phyloP scores from a whole-genome alignment of 2,888 invertebrate species.

The Agrochola litura region DNA sequence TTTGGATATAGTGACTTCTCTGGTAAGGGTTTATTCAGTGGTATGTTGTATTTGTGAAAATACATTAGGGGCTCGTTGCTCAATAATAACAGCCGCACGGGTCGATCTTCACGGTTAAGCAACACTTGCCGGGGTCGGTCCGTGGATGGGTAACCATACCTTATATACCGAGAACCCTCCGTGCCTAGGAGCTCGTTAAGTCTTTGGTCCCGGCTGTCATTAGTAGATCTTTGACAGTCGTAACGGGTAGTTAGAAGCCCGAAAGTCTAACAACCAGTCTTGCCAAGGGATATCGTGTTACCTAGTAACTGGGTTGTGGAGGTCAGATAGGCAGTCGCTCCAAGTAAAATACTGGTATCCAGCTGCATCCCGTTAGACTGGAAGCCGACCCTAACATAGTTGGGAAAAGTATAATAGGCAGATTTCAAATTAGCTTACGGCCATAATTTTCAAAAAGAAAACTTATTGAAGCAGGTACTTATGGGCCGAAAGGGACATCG shows the following conservation, averaged over 20 bases:
- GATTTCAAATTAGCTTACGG: too few species aligned
- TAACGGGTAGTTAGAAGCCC: neutral
- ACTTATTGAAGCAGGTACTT: too few species aligned
- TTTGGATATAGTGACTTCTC: conserved; percentile 17
- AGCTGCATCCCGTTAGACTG: neutral
- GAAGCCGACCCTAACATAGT: neutral
- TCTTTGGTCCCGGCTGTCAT: neutral
- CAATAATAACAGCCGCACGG: neutral
- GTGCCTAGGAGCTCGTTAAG: neutral
- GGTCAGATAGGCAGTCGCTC: neutral
- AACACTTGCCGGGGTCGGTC: too few species aligned
- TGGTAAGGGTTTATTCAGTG: neutral
- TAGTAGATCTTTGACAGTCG: neutral
- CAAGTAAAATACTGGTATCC: neutral
- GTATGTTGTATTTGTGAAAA: conserved; percentile 6
- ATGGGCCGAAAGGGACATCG: too few species aligned
- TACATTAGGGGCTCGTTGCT: neutral
- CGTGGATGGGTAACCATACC: too few species aligned
- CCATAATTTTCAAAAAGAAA: too few species aligned
- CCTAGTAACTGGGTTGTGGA: neutral
- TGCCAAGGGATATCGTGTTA: neutral
- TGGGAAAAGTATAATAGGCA: neutral
- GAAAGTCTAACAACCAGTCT: neutral
- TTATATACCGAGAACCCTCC: neutral
- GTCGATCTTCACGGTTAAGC: neutral